Evolutionary conservation across 2,113 vertebrate species (phyloP), one percentile per base, ranked within the genome.

Genomic region (Trochalopteron elliotii): DNA sequence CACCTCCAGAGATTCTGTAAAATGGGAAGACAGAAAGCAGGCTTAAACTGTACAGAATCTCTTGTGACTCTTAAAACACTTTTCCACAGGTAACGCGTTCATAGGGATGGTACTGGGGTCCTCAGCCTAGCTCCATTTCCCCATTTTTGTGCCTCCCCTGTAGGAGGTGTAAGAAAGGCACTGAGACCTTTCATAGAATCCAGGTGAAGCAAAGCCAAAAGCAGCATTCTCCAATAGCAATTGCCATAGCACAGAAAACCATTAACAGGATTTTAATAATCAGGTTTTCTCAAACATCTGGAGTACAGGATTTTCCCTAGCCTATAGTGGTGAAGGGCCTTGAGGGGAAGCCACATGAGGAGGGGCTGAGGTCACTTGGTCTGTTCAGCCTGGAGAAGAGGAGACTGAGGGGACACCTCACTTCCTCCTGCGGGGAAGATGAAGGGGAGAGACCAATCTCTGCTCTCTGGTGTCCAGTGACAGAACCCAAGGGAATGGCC

Each of bases 371-470:
- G 22, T 1, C 27, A 33, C 22, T 77, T 60, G 45, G 18, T 37
- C 18, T 45, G 25, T 8, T 68, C 72, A 77, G 22, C 22, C 22
- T 28, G 33, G 63, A 7, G 30, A 7, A 86, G 14, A 7, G 30
- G 9, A 86, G 14, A 8, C 21, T 33, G 53, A 77, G 45, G 15
- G 6, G 27, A 37, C 18, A 33, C 4, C 22, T 44, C 12, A 47
- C 0, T 33, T 45, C 63, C 10, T 52, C 0, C 0, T n/a, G 60
- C 52, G 33, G 6, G 53, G 7, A 60, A 68, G 18, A 27, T 0
- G 3, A 59, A 17, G 27, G 14, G 6, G 61, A 77, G 61, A 0
- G 31, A 37, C 18, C 23, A 33, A 44, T 37, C 27, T 52, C 44
- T 67, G 17, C 35, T 37, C 6, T 23, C 0, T n/a, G 17, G 33